A percentile compares a stretch with the other conserved stretches of the same genome.
phyloP scores from a whole-genome alignment of 2,888 invertebrate species.

The Saturnia japonica region DNA sequence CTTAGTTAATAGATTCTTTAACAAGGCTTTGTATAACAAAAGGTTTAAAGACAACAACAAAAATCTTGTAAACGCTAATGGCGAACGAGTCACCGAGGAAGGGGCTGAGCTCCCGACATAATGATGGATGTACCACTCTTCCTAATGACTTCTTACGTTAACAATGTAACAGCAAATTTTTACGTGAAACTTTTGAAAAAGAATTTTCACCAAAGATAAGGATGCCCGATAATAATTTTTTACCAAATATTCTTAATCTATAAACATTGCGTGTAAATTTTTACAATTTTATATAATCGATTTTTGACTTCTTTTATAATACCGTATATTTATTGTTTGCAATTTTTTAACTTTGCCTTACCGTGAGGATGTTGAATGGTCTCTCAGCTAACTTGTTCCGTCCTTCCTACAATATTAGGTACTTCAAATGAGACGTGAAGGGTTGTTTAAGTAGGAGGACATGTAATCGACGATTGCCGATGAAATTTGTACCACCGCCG shows the following conservation, averaged over 20 bases:
- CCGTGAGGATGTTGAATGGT: too few species aligned
- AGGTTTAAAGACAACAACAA: slow-evolving; percentile 14
- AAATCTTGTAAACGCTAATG: slow-evolving; percentile 17
- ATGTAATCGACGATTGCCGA: too few species aligned
- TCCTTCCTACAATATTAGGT: too few species aligned
- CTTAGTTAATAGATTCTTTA: neutral
- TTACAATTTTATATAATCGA: too few species aligned
- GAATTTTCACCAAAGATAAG: neutral
- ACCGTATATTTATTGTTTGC: too few species aligned
- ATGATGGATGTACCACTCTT: slow-evolving; percentile 53
- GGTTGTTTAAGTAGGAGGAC: too few species aligned
- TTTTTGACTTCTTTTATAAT: too few species aligned
- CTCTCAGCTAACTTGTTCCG: too few species aligned
- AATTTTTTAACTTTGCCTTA: too few species aligned
- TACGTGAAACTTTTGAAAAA: neutral
- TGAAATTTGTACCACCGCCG: too few species aligned
- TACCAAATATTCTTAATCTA: neutral
- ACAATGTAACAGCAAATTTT: slow-evolving; percentile 24
- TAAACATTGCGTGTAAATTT: too few species aligned
- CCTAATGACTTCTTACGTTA: slow-evolving; percentile 51
- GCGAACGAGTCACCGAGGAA: slow-evolving; percentile 15
- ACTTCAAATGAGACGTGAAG: too few species aligned
- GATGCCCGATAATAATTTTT: neutral
- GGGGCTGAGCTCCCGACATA: slow-evolving; percentile 38
- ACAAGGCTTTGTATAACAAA: slow-evolving; percentile 1